Conservation (phyloP, 2,797 vertebrate genomes). For the Sebastes minor region DNA sequence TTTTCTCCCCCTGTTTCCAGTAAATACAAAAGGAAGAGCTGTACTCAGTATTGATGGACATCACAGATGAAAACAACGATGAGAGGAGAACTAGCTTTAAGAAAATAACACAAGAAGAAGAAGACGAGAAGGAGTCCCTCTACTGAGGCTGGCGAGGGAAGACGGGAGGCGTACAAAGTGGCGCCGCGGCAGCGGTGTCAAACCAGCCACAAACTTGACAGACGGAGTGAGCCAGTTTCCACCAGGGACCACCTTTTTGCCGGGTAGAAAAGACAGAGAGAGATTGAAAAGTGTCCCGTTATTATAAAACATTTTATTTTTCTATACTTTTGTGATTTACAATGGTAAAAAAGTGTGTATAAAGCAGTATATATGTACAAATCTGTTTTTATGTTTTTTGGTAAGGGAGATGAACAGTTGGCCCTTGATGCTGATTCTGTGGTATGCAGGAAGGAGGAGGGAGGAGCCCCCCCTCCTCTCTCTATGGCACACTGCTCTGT, state of each 20-base stretch:
- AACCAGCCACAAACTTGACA: constrained; percentile 76
- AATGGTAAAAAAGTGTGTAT: constrained; percentile 78
- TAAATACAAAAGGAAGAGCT: constrained; percentile 81
- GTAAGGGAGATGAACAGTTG: constrained; percentile 77
- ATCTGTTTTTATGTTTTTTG: constrained; percentile 81
- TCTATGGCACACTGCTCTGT: constrained; percentile 73
- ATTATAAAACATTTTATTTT: constrained; percentile 87
- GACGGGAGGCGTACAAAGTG: constrained; percentile 69
- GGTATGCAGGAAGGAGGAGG: constrained; percentile 74
- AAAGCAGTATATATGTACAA: constrained; percentile 82
- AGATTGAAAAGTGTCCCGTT: constrained; percentile 74
- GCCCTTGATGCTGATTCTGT: constrained; percentile 79
- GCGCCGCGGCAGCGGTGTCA: constrained; percentile 66
- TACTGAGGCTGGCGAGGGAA: constrained; percentile 76
- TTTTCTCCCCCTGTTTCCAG: constrained; percentile 76
- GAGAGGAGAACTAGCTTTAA: constrained; percentile 81
- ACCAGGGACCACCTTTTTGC: constrained; percentile 77
- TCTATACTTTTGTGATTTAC: constrained; percentile 86
- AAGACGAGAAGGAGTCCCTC: constrained; percentile 72
- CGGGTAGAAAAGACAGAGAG: constrained; percentile 69
- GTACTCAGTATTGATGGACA: constrained; percentile 80
- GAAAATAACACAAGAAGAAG: constrained; percentile 74
- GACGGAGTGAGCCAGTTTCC: constrained; percentile 78
- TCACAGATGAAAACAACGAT: constrained; percentile 78
- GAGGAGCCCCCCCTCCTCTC: constrained; percentile 60